Evolutionary conservation across 2,113 vertebrate genomes (phyloP).

Genomic region (Meriones unguiculatus): DNA sequence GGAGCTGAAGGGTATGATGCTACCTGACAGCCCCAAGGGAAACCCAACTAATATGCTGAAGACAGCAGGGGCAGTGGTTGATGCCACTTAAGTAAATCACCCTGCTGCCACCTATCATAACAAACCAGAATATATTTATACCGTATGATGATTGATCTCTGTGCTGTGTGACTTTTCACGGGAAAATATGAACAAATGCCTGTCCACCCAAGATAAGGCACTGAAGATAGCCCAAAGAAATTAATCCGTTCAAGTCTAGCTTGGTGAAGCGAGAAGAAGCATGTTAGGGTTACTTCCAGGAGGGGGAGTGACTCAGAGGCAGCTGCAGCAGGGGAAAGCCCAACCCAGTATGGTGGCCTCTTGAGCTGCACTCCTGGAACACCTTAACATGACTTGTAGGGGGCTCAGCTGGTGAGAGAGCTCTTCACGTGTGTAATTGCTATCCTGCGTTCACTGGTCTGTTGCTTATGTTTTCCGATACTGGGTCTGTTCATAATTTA

Average conservation of each 20-base stretch:
- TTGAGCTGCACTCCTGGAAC: not conserved
- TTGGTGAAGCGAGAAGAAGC: not conserved
- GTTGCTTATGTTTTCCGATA: not conserved
- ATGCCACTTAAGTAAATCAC: not conserved
- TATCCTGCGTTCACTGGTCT: not conserved
- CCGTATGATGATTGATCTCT: not conserved
- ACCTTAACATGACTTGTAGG: not conserved
- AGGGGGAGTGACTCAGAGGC: not conserved
- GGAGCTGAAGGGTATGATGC: not conserved
- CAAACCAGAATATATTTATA: conserved; percentile 9
- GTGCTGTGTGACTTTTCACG: not conserved
- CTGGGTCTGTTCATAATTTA: not conserved
- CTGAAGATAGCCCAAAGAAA: not conserved
- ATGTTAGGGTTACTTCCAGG: not conserved
- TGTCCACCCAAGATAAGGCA: not conserved
- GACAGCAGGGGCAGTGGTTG: too few species aligned
- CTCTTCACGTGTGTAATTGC: not conserved
- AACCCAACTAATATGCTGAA: not conserved
- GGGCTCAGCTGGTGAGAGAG: not conserved
- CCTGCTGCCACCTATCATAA: not conserved
- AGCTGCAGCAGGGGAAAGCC: not conserved
- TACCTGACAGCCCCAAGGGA: not conserved
- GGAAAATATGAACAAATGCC: not conserved
- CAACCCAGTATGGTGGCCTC: not conserved
- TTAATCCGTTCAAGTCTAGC: not conserved